Base-by-base conservation (phyloP, 2,888 invertebrate species). In the Tryphoninae sp. region DNA sequence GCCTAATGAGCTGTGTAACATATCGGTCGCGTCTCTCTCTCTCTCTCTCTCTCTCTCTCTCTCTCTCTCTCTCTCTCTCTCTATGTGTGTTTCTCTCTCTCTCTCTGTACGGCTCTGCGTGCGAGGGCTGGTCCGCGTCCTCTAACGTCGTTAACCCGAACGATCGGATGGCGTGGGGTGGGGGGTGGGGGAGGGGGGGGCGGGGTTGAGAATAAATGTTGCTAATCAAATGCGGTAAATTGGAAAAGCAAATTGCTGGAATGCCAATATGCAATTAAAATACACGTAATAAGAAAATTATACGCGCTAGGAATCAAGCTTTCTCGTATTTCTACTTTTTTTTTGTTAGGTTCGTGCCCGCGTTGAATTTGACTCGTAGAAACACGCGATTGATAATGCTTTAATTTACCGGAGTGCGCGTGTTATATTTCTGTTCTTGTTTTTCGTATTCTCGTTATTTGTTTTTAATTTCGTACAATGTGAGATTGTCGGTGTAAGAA, bases 1-100 rank as follows among this genome's bases (percentile, higher is more conserved):
- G 72, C 65, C 72, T 78, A 78, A 78, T 78, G 78, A 78, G 72
- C 58, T 72, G 65, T 72, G 65, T 72, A 78, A 78, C 78, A 72
- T 40, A 62, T 40, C 71, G 78, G 42, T 72, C 65, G 72, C 65
- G 55, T 65, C 49, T 45, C 45, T 45, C 45, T 45, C 45, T 13
- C 45, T 69, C 40, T 45, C 58, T 42, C 69, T 40, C 55, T 40
- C 64, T 55, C 42, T 22, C 61, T 22, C 40, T n/a, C 33, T 40
- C 16, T 62, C 0, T 65, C 49, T 45, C 45, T 45, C 45, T 45
- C 45, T 13, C 45, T 69, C 40, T 45, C 58, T 42, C 69, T 40
- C 55, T 40, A 62, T 55, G 23, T 22, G 42, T 22, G 40, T n/a
- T 16, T 40, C 16, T 62, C 4, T 61, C 33, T 33, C 26, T 61